A percentile compares a stretch with the other conserved stretches of the same genome.
Evolutionary conservation across 2,888 invertebrate species (phyloP).

Genomic region (Parnassius orleans): DNA sequence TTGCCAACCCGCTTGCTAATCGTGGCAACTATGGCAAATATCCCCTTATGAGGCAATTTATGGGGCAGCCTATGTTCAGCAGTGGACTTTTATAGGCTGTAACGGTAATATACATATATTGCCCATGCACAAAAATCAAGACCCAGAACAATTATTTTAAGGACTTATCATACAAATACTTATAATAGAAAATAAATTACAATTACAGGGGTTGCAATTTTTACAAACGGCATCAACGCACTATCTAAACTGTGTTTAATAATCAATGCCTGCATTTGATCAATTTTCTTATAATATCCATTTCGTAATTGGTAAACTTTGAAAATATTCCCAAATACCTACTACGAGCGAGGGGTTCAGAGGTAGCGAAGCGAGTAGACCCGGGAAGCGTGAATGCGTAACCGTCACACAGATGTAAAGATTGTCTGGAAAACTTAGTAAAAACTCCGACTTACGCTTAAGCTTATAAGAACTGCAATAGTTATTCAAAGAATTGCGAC

Average conservation of each 20-base stretch:
- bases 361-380: conserved; percentile 59
- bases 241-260: neutral
- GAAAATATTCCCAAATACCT: conserved; percentile 61
- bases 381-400: conserved; percentile 62
- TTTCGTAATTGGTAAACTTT: conserved; percentile 58
- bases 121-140: no score
- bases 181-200: no score
- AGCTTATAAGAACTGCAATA: neutral
- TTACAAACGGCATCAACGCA: neutral
- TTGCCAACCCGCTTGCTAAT: no score
- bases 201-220: neutral
- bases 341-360: conserved; percentile 54
- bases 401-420: conserved; percentile 45
- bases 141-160: no score
- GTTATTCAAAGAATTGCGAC: neutral
- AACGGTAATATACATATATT: no score
- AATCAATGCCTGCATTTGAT: conserved; percentile 29
- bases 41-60: no score
- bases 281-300: conserved; percentile 49
- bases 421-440: conserved; percentile 33
- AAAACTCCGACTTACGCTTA: conserved; percentile 1
- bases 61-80: no score
- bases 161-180: no score
- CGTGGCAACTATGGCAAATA: no score
- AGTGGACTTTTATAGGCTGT: no score